Conservation (phyloP, 2,888 invertebrate species). For the Exephanes ischioxanthus region DNA sequence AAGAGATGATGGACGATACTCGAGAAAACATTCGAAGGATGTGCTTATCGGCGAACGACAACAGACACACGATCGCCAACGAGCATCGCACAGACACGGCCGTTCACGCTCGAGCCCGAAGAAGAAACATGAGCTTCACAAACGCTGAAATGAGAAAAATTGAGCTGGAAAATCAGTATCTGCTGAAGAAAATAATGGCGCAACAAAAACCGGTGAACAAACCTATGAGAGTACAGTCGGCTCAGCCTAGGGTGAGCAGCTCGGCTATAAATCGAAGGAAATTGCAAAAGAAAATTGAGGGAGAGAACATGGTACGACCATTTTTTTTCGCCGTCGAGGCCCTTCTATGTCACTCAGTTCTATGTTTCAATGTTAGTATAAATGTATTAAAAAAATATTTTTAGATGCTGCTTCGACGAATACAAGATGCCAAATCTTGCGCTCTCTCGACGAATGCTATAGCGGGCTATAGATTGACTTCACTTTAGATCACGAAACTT, state of each 20-base stretch:
- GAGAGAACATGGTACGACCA: slow-evolving; percentile 85
- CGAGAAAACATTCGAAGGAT: slow-evolving; percentile 53
- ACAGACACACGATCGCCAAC: slow-evolving; percentile 24
- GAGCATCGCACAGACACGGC: neutral
- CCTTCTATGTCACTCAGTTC: neutral
- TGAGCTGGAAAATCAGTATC: slow-evolving; percentile 84
- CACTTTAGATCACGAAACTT: slow-evolving; percentile 68
- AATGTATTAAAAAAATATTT: slow-evolving; percentile 57
- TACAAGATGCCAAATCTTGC: slow-evolving; percentile 79
- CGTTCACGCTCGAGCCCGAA: slow-evolving; percentile 26
- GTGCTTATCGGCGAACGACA: slow-evolving; percentile 60
- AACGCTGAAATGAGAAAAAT: slow-evolving; percentile 84
- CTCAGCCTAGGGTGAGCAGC: slow-evolving; percentile 76
- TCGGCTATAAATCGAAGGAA: slow-evolving; percentile 86
- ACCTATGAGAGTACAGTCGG: slow-evolving; percentile 59
- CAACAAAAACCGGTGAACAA: slow-evolving; percentile 77
- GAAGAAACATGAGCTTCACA: slow-evolving; percentile 85
- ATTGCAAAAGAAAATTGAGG: slow-evolving; percentile 85
- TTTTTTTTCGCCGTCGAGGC: neutral
- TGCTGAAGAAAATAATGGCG: slow-evolving; percentile 84
- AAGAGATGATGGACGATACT: slow-evolving; percentile 12
- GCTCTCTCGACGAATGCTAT: slow-evolving; percentile 70
- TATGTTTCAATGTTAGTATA: neutral
- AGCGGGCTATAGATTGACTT: slow-evolving; percentile 76
- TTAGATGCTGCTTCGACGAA: slow-evolving; percentile 78